Conservation (phyloP, 2,113 vertebrate genomes). For the Eulemur rufifrons region DNA sequence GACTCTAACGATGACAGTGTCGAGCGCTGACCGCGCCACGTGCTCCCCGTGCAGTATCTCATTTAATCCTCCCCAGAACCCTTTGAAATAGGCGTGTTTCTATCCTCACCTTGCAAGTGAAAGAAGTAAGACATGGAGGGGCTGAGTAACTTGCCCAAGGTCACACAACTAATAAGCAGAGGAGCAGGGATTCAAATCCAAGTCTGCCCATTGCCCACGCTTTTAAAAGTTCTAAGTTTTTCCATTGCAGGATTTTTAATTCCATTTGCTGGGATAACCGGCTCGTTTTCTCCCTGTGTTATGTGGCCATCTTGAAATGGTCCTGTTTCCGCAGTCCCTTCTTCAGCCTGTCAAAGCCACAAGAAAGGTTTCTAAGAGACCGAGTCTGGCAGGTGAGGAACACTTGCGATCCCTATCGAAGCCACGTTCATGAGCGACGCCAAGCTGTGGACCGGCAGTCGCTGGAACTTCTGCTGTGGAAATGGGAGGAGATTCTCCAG, state of each 20-base stretch:
- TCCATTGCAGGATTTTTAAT: not conserved
- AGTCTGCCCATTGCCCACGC: not conserved
- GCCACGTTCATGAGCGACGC: not conserved
- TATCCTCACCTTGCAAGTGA: not conserved
- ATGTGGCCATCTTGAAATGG: not conserved
- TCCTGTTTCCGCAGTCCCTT: not conserved
- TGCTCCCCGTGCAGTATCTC: not conserved
- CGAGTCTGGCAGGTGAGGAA: not conserved
- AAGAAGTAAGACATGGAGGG: not conserved
- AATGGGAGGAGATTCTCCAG: not conserved
- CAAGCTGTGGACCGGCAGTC: not conserved
- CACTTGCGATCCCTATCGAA: not conserved
- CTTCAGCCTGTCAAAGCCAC: not conserved
- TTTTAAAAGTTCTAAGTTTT: accelerated
- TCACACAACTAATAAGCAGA: not conserved
- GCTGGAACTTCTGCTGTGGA: not conserved
- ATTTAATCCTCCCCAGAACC: not conserved
- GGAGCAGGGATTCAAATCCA: not conserved
- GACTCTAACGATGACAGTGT: accelerated
- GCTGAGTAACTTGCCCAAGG: not conserved
- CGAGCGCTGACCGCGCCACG: not conserved
- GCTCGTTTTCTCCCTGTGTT: not conserved
- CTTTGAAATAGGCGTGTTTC: not conserved
- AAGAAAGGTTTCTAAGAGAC: not conserved
- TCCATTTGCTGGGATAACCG: not conserved